phyloP scores from a whole-genome alignment of 2,113 vertebrate species.

The Sorex araneus region DNA sequence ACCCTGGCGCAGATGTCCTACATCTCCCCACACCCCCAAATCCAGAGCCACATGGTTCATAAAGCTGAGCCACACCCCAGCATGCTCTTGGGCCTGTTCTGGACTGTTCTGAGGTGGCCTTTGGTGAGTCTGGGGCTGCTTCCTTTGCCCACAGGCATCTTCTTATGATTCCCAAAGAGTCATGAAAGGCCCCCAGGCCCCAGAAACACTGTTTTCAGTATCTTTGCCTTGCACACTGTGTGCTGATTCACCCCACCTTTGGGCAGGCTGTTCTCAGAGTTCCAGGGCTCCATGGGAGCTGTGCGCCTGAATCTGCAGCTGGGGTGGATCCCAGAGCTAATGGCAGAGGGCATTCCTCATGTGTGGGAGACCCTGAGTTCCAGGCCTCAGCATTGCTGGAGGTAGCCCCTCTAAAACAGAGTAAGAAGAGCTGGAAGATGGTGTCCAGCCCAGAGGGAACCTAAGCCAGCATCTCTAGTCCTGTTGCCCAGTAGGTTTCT shows the following conservation, averaged over 20 bases:
- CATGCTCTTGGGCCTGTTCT: background rate
- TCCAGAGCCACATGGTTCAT: background rate
- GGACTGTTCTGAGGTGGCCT: background rate
- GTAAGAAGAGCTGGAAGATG: background rate
- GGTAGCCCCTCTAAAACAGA: background rate
- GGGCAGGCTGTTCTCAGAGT: background rate
- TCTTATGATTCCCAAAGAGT: no score
- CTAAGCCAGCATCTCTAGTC: accelerated
- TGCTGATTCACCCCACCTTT: accelerated
- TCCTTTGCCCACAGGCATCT: no score
- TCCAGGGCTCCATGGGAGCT: background rate
- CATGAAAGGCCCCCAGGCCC: background rate
- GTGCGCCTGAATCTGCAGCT: no score
- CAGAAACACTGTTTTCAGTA: background rate
- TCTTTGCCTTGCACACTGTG: background rate
- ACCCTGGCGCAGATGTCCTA: background rate
- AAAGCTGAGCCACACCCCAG: background rate
- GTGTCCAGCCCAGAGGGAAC: background rate
- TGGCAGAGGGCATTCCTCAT: no score
- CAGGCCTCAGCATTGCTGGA: no score
- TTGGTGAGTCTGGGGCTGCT: background rate
- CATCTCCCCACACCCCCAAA: background rate
- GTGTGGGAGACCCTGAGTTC: no score
- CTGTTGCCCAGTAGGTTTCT: background rate
- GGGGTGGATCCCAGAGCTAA: no score